Evolutionary conservation across 2,888 invertebrate species (phyloP).

Genomic region (Phortica magna): DNA sequence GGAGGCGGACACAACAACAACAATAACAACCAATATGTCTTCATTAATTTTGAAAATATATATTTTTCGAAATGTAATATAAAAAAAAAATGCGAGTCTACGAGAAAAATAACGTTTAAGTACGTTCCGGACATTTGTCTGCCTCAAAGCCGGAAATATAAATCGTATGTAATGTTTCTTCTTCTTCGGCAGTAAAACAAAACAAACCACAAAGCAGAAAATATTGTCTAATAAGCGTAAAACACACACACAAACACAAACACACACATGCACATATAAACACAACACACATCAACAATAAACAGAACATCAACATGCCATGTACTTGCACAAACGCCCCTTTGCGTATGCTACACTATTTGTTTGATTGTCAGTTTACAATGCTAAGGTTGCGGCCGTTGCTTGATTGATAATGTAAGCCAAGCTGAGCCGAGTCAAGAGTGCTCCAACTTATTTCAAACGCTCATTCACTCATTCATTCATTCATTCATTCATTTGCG

Average conservation of each 20-base stretch:
- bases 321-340: not conserved
- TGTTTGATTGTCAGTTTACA: constrained; percentile 60
- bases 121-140: constrained; percentile 55
- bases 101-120: constrained; percentile 38
- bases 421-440: constrained; percentile 47
- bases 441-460: not conserved
- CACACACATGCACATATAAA: not conserved
- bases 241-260: not conserved
- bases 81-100: not conserved
- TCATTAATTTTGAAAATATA: constrained; percentile 65
- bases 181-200: not conserved
- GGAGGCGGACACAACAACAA: constrained; percentile 31
- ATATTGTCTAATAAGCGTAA: not conserved
- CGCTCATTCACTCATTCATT: not conserved
- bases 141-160: constrained; percentile 12
- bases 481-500: constrained; percentile 22
- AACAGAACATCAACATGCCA: too few species aligned
- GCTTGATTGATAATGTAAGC: constrained; percentile 71
- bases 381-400: not conserved
- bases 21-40: constrained; percentile 59
- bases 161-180: constrained; percentile 7
- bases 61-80: not conserved
- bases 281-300: too few species aligned
- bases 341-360: constrained; percentile 11
- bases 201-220: not conserved